Base-by-base conservation (phyloP, 2,888 invertebrate species). In the Tridacna crocea region DNA sequence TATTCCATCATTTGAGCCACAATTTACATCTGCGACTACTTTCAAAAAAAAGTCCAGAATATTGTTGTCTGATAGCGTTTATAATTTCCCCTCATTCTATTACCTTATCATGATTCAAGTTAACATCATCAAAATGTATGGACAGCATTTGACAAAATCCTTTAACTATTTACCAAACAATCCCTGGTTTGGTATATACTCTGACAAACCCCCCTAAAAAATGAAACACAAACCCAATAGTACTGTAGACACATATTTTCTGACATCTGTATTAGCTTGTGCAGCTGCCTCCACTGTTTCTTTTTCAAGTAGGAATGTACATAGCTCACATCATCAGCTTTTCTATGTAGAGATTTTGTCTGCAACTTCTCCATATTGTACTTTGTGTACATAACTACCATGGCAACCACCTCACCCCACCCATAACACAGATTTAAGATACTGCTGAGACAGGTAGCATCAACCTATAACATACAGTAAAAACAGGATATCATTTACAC, bases 321-420 rank as follows among this genome's bases (percentile, higher is more conserved):
- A 63, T 72, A 82, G 24, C 76, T 72, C 27, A 84, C 65, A 75
- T 84, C 83, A n/a, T 60, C 60, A 13, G 66, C n/a, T 75, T 85
- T 55, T 17, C 66, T 58, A 73, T 76, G 79, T 68, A 79, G 24
- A 10, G 75, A 36, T 19, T 66, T 73, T 12, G 58, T 51, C 55
- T 76, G 75, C 4, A 72, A 61, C 24, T 51, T 48, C 51, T 73
- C 74, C n/a, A 75, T 79, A 76, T 75, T 84, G 79, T 66, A 77
- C 65, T 73, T 66, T 24, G 70, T 80, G 66, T 88, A 88, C 65
- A 82, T 65, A 55, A 82, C 82, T 75, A 90, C 68, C 83, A 90
- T 79, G 27, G 85, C 60, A 19, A 80, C 68, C 61, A 88, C 72
- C 65, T 88, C 88, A 58, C 90, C 90, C 84, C 85, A 88, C 13